Evolutionary conservation across 1,140 invertebrate genomes (phyloP), one percentile per base, ranked within the genome.

Genomic region (Colletes gigas): DNA sequence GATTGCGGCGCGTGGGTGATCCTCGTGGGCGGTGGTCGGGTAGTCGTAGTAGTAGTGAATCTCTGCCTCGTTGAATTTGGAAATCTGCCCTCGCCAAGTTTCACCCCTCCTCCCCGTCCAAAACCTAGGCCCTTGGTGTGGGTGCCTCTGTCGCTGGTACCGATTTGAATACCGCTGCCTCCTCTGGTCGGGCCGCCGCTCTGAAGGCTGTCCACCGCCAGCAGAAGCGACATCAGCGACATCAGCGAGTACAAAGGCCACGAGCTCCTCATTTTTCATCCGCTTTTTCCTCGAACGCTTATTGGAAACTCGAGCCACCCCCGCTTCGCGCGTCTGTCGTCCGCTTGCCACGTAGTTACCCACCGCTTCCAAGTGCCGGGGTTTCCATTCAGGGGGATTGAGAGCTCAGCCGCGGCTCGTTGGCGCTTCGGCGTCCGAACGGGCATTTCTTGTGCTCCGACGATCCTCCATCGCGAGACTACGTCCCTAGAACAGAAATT

Each of bases 121-220:
- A 81, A 73, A 1, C 86, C 78, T 4, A 77, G 62, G 8, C 88
- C 86, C 41, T 87, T 87, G 3, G 82, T 71, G 12, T 83, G 69
- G 0, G 88, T 67, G 9, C 87, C 83, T 0, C 92, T 89, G 0
- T 91, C 90, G 68, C 72, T 88, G 10, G 85, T 85, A 14, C 93
- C 92, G 70, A 93, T 92, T 41, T 92, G 93, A 17, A 93, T 91
- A 41, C 88, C 86, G 69, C 92, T 93, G 73, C 88, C 89, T 7
- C 87, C 88, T 19, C 92, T 89, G 30, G 91, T 89, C 4, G 89
- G 83, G 2, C 88, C 86, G n/a, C 83, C 87, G 21, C 75, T 79
- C 7, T 84, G 79, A 0, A 83, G 79, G 44, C 76, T 82, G 57
- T 81, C 88, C 4, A 85, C 62, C 15, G 84, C 82, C 44, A 87